These are phyloP conservation scores for Stratiomys singularior DNA, from an alignment of 2,888 invertebrate species.

Conservation along the genomic window DNA sequence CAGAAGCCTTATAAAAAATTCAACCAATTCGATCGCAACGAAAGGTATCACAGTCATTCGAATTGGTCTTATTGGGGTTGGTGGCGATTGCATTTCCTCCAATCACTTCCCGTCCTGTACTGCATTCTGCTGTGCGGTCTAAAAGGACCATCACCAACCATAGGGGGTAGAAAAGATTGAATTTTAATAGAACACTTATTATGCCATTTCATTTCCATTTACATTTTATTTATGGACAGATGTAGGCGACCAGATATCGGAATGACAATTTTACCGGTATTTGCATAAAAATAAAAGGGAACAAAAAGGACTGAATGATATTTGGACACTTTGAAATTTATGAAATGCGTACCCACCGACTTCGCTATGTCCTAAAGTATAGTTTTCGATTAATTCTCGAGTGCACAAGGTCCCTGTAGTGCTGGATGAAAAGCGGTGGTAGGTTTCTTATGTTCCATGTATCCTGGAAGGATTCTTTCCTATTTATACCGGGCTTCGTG, in stretches of 20 bases:
- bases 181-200: conserved; percentile 26
- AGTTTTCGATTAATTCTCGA: too few relatives aligned
- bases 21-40: conserved; percentile 22
- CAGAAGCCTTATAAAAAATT: conserved; percentile 24
- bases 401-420: too few relatives aligned
- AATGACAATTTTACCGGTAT: too few relatives aligned
- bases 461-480: too few relatives aligned
- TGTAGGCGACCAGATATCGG: background rate
- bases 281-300: too few relatives aligned
- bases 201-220: conserved; percentile 20
- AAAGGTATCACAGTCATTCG: background rate
- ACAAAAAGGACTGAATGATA: too few relatives aligned
- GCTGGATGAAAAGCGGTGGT: too few relatives aligned
- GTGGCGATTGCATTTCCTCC: background rate
- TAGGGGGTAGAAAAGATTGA: background rate
- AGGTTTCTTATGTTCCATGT: too few relatives aligned
- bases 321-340: too few relatives aligned
- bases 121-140: background rate
- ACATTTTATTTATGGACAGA: conserved; percentile 9
- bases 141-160: background rate
- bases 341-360: too few relatives aligned
- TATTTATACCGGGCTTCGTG: too few relatives aligned
- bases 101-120: background rate
- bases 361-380: too few relatives aligned
- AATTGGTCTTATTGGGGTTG: conserved; percentile 23